phyloP scores from a whole-genome alignment of 2,797 vertebrate species.

The Falco novaeseelandiae region DNA sequence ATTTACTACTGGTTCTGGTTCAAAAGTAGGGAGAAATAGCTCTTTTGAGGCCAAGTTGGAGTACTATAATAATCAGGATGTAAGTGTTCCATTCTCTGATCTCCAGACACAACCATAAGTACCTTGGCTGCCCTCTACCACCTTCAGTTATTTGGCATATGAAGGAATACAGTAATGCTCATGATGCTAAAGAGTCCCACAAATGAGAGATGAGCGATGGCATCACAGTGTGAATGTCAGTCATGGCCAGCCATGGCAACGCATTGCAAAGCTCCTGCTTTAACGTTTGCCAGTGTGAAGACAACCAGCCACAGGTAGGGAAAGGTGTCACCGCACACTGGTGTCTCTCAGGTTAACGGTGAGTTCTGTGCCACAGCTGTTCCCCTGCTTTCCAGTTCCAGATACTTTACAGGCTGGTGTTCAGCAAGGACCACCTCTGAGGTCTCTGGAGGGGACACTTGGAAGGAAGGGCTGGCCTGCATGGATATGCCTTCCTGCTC shows the following conservation, averaged over 20 bases:
- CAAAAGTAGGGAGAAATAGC: neutral
- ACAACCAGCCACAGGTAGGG: neutral
- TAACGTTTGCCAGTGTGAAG: neutral
- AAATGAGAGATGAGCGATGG: too few relatives aligned
- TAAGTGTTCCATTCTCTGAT: neutral
- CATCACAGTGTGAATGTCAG: too few relatives aligned
- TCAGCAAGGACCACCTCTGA: neutral
- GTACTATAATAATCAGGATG: too few relatives aligned
- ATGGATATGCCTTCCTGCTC: accelerated
- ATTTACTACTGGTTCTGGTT: neutral
- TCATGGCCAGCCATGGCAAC: neutral
- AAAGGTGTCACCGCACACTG: neutral
- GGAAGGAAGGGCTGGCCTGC: neutral
- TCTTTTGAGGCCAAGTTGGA: neutral
- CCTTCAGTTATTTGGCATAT: neutral
- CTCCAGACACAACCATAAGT: too few relatives aligned
- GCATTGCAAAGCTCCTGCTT: neutral
- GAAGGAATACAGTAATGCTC: too few relatives aligned
- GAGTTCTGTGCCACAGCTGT: neutral
- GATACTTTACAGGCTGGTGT: too few relatives aligned
- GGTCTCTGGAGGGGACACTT: neutral
- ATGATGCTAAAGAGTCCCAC: neutral
- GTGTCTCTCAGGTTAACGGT: neutral
- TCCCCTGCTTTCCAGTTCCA: neutral
- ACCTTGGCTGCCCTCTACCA: neutral